phyloP scores from a whole-genome alignment of 2,797 vertebrate genomes.

The Lagodon rhomboides region DNA sequence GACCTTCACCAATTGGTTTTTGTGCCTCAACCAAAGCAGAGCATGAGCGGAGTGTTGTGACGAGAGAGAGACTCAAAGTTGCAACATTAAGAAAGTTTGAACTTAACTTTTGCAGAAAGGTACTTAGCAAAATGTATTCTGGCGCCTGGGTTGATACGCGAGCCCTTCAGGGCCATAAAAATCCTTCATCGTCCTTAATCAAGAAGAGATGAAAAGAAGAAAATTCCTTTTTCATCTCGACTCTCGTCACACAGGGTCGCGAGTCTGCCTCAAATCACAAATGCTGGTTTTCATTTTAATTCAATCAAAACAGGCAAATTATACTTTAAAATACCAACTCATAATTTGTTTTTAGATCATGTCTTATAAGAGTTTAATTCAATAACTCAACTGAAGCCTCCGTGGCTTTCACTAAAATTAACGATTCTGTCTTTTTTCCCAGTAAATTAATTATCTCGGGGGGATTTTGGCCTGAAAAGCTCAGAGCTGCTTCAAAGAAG shows the following conservation, averaged over 20 bases:
- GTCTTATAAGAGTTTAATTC: neutral
- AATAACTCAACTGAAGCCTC: neutral
- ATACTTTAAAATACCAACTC: neutral
- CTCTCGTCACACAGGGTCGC: neutral
- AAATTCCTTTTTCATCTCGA: neutral
- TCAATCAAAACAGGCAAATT: too few relatives aligned
- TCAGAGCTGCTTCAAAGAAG: neutral
- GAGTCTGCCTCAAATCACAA: neutral
- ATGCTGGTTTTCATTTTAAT: neutral
- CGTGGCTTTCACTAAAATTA: neutral
- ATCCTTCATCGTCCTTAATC: neutral
- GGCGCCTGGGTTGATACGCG: too few relatives aligned
- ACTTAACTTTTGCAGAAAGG: too few relatives aligned
- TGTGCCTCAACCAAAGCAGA: too few relatives aligned
- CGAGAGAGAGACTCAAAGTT: too few relatives aligned
- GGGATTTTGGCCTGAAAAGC: conserved; percentile 9
- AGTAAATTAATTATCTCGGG: neutral
- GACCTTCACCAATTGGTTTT: too few relatives aligned
- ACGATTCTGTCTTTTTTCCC: neutral
- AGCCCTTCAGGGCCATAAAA: neutral
- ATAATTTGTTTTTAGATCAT: neutral
- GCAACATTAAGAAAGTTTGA: too few relatives aligned
- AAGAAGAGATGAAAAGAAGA: neutral
- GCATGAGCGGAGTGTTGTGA: too few relatives aligned
- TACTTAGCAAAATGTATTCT: too few relatives aligned